Evolutionary conservation across 2,113 vertebrate species (phyloP), one percentile per base, ranked within the genome.

Genomic region (Hippolais icterina): DNA sequence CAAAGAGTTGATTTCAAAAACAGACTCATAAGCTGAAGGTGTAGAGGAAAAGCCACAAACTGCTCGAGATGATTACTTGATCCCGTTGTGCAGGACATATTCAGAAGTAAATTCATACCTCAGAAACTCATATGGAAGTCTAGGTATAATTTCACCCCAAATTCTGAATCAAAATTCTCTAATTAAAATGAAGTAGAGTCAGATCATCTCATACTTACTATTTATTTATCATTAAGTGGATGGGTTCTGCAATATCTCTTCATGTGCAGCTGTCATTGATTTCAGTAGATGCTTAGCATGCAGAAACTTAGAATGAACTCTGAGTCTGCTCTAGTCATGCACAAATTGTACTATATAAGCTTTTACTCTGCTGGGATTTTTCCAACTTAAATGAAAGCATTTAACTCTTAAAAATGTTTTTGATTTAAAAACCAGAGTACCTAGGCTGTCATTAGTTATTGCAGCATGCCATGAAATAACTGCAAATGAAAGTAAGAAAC

Each of bases 231-330:
- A 87, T 50, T 65, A 87, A 52, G 17, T 49, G 54, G 81, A 71
- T 63, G 39, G 18, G 52, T 59, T 68, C 94, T 83, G 87, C 42
- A 85, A 13, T 61, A 61, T 50, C 59, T 65, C 85, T 76, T 68
- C 49, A 63, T 10, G 6, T 69, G 77, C 87, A 94, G 90, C 78
- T 95, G 84, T 77, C 86, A 79, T 29, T 86, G 68, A 93, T 97
- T 94, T 94, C 69, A 77, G 59, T 17, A 88, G 66, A 92, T 14
- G 15, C 75, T 83, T 85, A 79, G 76, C 47, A 86, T 59, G 75
- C 54, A 83, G 89, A 90, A 94, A 91, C 60, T 93, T 69, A 76
- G 29, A 68, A 87, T 75, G 82, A 91, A 87, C 87, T 79, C 61
- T 74, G 54, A 77, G 79, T 41, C 69, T 82, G 60, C 63, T 76